A percentile compares a stretch with the other conserved stretches of the same genome.
Evolutionary conservation across 2,888 invertebrate species (phyloP).

Genomic region (Micoletzkya japonica): DNA sequence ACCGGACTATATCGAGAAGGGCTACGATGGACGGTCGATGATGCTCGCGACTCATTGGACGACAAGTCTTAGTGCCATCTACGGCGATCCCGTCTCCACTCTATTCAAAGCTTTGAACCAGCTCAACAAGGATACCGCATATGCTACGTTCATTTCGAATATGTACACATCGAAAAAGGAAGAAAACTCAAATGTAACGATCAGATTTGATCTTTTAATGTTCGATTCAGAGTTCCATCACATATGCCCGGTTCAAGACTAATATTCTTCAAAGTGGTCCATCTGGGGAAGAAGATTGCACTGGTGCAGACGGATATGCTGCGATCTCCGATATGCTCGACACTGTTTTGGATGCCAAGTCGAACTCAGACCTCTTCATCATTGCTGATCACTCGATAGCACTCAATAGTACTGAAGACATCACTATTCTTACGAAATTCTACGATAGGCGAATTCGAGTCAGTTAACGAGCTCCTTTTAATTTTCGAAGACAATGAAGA

Average conservation of each 20-base stretch:
- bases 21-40: not conserved
- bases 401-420: not conserved
- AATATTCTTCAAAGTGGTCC: too few relatives aligned
- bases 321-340: not conserved
- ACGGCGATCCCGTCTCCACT: not conserved
- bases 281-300: not conserved
- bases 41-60: conserved; percentile 7
- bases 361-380: conserved; percentile 17
- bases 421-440: not conserved
- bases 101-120: conserved; percentile 1
- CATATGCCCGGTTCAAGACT: not conserved
- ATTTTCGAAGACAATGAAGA: not conserved
- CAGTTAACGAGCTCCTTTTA: not conserved
- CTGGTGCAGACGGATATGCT: not conserved
- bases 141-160: not conserved
- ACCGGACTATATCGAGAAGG: not conserved
- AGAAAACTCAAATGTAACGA: not conserved
- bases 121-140: not conserved
- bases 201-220: not conserved
- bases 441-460: conserved; percentile 1
- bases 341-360: not conserved
- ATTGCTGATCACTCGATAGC: not conserved
- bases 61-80: not conserved
- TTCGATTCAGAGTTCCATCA: not conserved
- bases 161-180: not conserved